Base-by-base conservation (phyloP, 2,888 invertebrate species). In the Proisotoma minuta region DNA sequence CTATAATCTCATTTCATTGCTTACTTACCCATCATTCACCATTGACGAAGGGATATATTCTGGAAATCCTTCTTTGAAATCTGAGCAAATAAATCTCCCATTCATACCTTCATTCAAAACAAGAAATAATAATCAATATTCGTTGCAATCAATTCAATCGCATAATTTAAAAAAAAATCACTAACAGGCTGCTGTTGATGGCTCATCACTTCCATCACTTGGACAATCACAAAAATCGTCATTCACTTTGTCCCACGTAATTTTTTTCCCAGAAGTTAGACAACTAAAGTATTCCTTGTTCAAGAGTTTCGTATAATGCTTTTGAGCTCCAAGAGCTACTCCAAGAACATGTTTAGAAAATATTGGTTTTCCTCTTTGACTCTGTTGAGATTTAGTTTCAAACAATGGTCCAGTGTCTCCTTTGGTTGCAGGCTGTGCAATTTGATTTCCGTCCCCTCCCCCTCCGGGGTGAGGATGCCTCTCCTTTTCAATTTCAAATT, bases 201-300 rank as follows among this genome's bases (percentile, higher is more conserved):
- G 81, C 70, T 81, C 81, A 75, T 81, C 81, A 43, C 76, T 76
- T 2, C 77, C 77, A 69, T 81, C 80, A 22, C 71, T 62, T 8
- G 70, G 64, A 74, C 96, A 96, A 79, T 96, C 95, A 81, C 95
- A 96, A 77, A 88, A 96, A 79, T 96, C 91, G 76, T 96, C 95
- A 78, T 95, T 96, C 1, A 92, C 85, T 73, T 84, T 83, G 34
- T 79, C 79, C 76, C 85, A 91, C 1, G 81, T 77, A 56, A 86
- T 82, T 67, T 80, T 78, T 59, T 77, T 76, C 62, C 77, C 78
- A 12, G 78, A 78, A 57, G 75, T 74, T 56, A 82, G 75, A 58
- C 83, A 83, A 48, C 58, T 62, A 34, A 73, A 73, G 22, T 57
- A 59, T 22, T 59, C 49, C 20, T 40, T 56, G 20, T 52, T 50